Evolutionary conservation across 2,888 invertebrate species (phyloP).

Genomic region (Brachyptera putata): DNA sequence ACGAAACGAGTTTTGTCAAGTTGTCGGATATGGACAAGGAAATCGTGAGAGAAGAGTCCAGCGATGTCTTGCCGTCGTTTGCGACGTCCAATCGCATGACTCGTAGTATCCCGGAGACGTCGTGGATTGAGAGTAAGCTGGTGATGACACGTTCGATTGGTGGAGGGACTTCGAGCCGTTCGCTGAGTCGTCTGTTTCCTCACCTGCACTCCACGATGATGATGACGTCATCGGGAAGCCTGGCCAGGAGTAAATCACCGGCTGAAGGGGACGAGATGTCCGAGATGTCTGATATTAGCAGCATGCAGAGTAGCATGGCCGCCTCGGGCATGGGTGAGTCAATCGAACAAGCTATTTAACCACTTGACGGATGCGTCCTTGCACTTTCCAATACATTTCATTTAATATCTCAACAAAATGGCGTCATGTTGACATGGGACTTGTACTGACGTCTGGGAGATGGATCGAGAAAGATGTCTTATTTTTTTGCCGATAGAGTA

Average conservation of each 20-base stretch:
- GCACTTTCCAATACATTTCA: too few species aligned
- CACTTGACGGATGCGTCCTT: too few species aligned
- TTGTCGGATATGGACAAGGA: slow-evolving; percentile 72
- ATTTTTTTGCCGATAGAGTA: too few species aligned
- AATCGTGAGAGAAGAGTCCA: slow-evolving; percentile 30
- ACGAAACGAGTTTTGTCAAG: slow-evolving; percentile 57
- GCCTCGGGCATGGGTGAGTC: slow-evolving; percentile 47
- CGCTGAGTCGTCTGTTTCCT: slow-evolving; percentile 57
- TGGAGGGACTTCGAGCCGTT: slow-evolving; percentile 28
- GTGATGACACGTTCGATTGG: slow-evolving; percentile 45
- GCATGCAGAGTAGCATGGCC: slow-evolving; percentile 51
- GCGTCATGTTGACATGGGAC: too few species aligned
- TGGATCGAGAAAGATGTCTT: too few species aligned
- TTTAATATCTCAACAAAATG: too few species aligned
- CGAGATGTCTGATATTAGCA: slow-evolving; percentile 47
- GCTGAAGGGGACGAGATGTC: slow-evolving; percentile 39
- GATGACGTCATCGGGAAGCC: slow-evolving; percentile 21
- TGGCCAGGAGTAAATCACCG: slow-evolving; percentile 25
- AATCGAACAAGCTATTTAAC: too few species aligned
- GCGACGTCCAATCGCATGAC: slow-evolving; percentile 52
- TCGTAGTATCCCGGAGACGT: slow-evolving; percentile 63
- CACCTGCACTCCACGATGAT: slow-evolving; percentile 50
- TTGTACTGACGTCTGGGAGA: too few species aligned
- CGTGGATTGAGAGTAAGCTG: slow-evolving; percentile 60
- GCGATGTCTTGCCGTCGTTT: too few species aligned